Base-by-base conservation (phyloP, 1,140 invertebrate species). In the Ceratosolen fusciceps region DNA sequence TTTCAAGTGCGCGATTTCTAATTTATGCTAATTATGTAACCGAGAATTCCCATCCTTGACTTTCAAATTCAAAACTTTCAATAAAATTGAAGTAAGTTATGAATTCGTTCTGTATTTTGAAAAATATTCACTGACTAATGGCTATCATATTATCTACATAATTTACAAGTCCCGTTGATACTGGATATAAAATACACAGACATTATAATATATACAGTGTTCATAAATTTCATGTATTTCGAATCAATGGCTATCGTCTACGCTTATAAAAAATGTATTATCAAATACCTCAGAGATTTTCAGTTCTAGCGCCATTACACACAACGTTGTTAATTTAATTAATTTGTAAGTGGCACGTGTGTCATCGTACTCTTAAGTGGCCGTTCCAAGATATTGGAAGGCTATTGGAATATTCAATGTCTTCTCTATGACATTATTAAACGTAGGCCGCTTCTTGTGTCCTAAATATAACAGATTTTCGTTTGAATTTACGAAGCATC, bases 101-200 rank as follows among this genome's bases (percentile, higher is more conserved):
- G 58, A 62, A 34, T 62, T 62, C 34, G 14, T 62, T 62, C 5
- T 34, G 29, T 62, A 62, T 62, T 62, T 34, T 21, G 29, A 62
- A 34, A 29, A 62, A 19, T 62, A n/a, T 62, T 34, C 1, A 62
- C 29, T n/a, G 16, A 34, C 3, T 34, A 62, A 62, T 34, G 26
- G 21, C 29, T 34, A 34, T 10, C 9, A 19, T 4, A 62, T 62
- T 34, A 62, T 19, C 16, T 3, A 12, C 9, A 34, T 62, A 62
- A 62, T 62, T 31, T 62, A 19, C 9, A 62, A 34, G 16, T 62
- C 10, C 58, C 58, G 58, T 34, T 62, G 16, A 62, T 62, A 62
- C 10, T 62, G 9, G 29, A 34, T 19, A 19, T 62, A 58, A 58
- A 58, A 10, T 58, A 58, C 21, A 34, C 58, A 16, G 10, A 62